These are phyloP conservation scores for Asobara japonica DNA, from an alignment of 1,140 invertebrate genomes.

Conservation along the genomic window DNA sequence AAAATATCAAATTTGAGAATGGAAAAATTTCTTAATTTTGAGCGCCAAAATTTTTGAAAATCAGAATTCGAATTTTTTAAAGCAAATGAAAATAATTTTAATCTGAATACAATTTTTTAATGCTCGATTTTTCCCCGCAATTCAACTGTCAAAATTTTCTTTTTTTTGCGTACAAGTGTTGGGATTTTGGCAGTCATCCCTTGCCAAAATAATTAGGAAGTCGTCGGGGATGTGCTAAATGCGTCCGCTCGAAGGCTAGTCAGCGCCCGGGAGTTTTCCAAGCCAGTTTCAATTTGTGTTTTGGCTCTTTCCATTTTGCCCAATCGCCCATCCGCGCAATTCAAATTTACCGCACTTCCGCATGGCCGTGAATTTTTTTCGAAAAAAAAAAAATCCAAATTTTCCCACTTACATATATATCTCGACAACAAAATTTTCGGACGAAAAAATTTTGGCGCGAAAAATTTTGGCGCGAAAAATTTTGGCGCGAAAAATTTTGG, in stretches of 20 bases:
- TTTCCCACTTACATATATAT: no score
- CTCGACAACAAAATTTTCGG: no score
- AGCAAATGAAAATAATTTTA: no score
- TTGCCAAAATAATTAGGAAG: constrained; percentile 83
- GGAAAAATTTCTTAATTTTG: no score
- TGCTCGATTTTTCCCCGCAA: not conserved
- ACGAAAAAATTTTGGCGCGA: no score
- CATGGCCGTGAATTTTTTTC: no score
- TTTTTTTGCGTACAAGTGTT: not conserved
- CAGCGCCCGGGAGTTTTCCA: constrained; percentile 53
- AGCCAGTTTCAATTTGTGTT: not conserved
- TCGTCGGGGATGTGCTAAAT: constrained; percentile 76
- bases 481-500: no score
- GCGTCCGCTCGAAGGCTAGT: constrained; percentile 69
- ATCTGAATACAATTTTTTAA: not conserved
- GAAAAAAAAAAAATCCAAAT: no score
- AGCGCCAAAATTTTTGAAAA: no score
- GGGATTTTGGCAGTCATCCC: constrained; percentile 45
- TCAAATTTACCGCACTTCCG: not conserved
- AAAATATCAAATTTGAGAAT: no score
- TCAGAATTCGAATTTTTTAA: no score
- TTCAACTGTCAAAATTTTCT: not conserved
- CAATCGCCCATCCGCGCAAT: not conserved
- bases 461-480: no score
- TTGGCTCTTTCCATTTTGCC: not conserved